Conservation (phyloP, 2,888 invertebrate species). For the Hirudinaria manillensis region DNA sequence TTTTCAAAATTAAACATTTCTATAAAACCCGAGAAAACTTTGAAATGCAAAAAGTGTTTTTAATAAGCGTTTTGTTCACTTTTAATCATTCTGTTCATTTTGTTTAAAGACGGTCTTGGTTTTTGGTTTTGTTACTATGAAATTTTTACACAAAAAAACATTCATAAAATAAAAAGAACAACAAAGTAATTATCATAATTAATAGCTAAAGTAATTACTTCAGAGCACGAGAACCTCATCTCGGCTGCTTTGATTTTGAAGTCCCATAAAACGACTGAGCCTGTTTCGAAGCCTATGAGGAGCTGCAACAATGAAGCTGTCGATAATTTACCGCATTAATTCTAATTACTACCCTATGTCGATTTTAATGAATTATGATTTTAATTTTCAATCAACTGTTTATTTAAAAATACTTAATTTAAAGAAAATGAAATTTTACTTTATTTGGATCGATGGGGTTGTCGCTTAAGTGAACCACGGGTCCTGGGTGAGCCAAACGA, state of each 20-base stretch:
- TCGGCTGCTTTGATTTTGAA: slow-evolving; percentile 78
- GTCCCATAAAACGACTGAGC: slow-evolving; percentile 92
- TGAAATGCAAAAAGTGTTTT: not conserved
- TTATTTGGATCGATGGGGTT: slow-evolving; percentile 93
- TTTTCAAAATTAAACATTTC: not conserved
- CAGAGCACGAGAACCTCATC: slow-evolving; percentile 50
- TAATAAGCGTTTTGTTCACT: not conserved
- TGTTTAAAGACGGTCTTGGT: no score
- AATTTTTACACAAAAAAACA: no score
- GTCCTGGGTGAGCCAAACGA: slow-evolving; percentile 79
- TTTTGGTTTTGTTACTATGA: no score
- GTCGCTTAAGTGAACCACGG: slow-evolving; percentile 90
- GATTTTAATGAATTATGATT: no score
- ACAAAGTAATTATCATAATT: no score
- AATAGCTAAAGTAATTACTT: slow-evolving; percentile 43
- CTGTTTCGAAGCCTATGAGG: slow-evolving; percentile 90
- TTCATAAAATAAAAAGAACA: no score
- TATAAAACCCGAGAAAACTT: not conserved
- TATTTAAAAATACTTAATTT: not conserved
- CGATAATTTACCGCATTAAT: not conserved
- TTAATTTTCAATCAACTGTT: not conserved
- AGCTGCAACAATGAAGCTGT: slow-evolving; percentile 61
- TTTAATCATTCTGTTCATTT: no score
- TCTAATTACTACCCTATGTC: no score
- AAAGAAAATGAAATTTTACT: slow-evolving; percentile 57